Conservation (phyloP, 1,140 invertebrate genomes). For the Neoseiulus cucumeris region DNA sequence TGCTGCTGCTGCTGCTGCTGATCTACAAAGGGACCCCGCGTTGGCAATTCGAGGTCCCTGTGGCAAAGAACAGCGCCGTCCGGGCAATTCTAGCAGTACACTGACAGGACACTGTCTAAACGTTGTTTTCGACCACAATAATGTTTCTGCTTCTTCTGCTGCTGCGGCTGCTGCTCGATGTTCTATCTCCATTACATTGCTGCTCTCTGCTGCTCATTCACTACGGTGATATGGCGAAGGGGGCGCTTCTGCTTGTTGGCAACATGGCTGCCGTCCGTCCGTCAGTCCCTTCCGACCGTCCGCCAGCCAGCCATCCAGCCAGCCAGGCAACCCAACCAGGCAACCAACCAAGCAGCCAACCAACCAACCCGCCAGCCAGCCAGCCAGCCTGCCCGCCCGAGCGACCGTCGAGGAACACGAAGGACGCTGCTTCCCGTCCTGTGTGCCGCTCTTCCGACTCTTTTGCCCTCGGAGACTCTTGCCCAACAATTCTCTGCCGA, state of each 20-base stretch:
- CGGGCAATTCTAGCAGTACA: no score
- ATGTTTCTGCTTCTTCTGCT: not conserved
- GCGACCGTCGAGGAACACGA: slow-evolving; percentile 5
- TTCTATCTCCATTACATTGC: not conserved
- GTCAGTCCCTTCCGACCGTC: not conserved
- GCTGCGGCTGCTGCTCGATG: not conserved
- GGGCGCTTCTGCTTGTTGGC: slow-evolving; percentile 9
- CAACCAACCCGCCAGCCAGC: not conserved
- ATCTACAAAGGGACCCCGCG: no score
- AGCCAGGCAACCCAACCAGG: not conserved
- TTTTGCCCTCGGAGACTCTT: not conserved
- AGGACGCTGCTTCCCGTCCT: not conserved
- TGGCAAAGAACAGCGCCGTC: no score
- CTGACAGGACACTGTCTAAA: no score
- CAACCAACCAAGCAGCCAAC: not conserved
- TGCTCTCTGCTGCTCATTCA: not conserved
- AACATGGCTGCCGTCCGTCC: slow-evolving; percentile 4
- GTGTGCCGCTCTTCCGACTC: not conserved
- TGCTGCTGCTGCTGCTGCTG: no score
- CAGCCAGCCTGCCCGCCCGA: not conserved
- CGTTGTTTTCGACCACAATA: no score
- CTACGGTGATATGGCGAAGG: not conserved
- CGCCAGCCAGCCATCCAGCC: not conserved
- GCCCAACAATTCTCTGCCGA: no score
- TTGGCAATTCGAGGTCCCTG: no score